Conservation (phyloP, 1,140 invertebrate species). For the Thaumatotibia leucotreta region DNA sequence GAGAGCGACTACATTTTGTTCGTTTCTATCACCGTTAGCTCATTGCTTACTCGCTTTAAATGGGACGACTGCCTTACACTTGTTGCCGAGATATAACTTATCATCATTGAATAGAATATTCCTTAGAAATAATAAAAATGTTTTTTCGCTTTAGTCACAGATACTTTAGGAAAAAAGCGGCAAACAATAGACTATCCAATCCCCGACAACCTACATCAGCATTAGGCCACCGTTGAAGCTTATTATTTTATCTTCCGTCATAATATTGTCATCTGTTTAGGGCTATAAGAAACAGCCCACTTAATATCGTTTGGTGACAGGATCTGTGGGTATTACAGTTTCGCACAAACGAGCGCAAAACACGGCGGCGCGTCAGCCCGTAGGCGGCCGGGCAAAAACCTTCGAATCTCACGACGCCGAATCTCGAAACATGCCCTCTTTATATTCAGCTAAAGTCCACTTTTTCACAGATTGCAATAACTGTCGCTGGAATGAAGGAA, state of each 20-base stretch:
- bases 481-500: slow-evolving; percentile 31
- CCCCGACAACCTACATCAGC: no score
- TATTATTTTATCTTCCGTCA: not conserved
- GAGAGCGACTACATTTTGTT: no score
- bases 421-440: slow-evolving; percentile 30
- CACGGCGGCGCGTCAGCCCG: slow-evolving; percentile 21
- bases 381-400: slow-evolving; percentile 39
- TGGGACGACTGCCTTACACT: no score
- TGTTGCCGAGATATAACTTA: no score
- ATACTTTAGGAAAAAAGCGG: no score
- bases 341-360: slow-evolving; percentile 33
- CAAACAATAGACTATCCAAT: no score
- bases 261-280: slow-evolving; percentile 6
- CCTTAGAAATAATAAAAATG: no score
- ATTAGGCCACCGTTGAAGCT: no score
- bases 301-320: slow-evolving; percentile 23
- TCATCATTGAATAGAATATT: no score
- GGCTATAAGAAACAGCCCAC: not conserved
- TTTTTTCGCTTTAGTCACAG: no score
- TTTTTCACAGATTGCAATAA: slow-evolving; percentile 39
- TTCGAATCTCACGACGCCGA: slow-evolving; percentile 29
- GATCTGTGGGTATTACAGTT: slow-evolving; percentile 30
- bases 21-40: no score
- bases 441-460: slow-evolving; percentile 52
- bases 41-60: no score